Evolutionary conservation across 2,113 vertebrate species (phyloP).

Genomic region (Oreochromis tanganicae): DNA sequence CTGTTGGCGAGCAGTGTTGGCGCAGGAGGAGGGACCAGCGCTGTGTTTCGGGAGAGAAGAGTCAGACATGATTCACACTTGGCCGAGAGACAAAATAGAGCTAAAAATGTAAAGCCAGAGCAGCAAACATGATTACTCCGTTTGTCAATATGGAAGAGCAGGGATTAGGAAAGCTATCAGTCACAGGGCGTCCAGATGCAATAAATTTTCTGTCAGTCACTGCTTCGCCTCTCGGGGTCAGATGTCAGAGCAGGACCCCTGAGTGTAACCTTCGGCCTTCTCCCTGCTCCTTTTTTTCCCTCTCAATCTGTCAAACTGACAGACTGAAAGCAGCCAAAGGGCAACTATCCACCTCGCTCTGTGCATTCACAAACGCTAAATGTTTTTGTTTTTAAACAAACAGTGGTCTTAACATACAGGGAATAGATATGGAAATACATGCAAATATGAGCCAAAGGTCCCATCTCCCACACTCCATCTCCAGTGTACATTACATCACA

Average conservation of each 20-base stretch:
- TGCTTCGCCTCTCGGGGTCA: background rate
- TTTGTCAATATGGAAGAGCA: background rate
- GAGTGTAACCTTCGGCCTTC: background rate
- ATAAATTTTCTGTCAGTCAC: background rate
- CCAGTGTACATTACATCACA: background rate
- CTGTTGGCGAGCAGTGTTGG: background rate
- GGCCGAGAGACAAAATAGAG: background rate
- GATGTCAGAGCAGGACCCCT: background rate
- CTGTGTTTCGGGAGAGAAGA: conserved; percentile 13
- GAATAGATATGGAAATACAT: conserved; percentile 17
- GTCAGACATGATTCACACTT: conserved; percentile 15
- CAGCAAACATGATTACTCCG: background rate
- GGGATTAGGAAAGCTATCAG: background rate
- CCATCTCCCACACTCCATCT: background rate
- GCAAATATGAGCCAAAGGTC: conserved; percentile 2
- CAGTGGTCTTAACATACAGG: background rate
- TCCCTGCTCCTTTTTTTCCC: background rate
- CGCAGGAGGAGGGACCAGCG: conserved; percentile 26
- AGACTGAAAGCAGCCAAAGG: background rate
- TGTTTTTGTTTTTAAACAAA: rapidly evolving
- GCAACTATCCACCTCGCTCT: background rate
- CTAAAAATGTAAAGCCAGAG: background rate
- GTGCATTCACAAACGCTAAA: background rate
- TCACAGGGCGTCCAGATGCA: background rate
- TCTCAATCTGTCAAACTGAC: background rate